These are phyloP conservation scores for Ooceraea biroi DNA, from an alignment of 1,140 invertebrate genomes.

Conservation along the genomic window DNA sequence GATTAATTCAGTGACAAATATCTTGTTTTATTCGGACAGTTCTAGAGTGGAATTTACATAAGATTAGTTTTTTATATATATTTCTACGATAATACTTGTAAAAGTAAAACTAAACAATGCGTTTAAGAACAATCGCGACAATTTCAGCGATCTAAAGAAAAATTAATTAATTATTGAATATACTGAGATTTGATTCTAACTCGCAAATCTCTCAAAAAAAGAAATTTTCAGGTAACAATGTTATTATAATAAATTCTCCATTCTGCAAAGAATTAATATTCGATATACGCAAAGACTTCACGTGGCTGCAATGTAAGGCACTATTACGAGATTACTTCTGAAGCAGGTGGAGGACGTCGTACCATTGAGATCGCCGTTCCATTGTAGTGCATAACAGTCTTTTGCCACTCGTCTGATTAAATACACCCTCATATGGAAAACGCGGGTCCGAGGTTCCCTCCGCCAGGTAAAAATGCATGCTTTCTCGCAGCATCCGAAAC, in stretches of 20 bases:
- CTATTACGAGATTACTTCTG: slow-evolving; percentile 11
- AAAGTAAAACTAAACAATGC: neutral
- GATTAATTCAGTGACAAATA: neutral
- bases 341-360: neutral
- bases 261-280: too few relatives aligned
- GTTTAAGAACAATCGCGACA: too few relatives aligned
- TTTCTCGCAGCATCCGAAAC: slow-evolving; percentile 14
- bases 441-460: neutral
- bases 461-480: slow-evolving; percentile 14
- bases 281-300: too few relatives aligned
- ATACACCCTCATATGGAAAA: slow-evolving; percentile 17
- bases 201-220: too few relatives aligned
- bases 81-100: neutral
- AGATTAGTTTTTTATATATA: neutral
- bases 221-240: too few relatives aligned
- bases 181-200: too few relatives aligned
- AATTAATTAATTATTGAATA: neutral
- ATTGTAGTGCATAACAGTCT: too few relatives aligned
- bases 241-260: too few relatives aligned
- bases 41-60: neutral
- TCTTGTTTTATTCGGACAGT: neutral
- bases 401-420: slow-evolving; percentile 49
- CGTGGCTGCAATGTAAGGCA: neutral
- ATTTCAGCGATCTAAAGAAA: too few relatives aligned
- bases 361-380: too few relatives aligned